phyloP scores from a whole-genome alignment of 1,140 invertebrate genomes.

The Trichonephila clavata region DNA sequence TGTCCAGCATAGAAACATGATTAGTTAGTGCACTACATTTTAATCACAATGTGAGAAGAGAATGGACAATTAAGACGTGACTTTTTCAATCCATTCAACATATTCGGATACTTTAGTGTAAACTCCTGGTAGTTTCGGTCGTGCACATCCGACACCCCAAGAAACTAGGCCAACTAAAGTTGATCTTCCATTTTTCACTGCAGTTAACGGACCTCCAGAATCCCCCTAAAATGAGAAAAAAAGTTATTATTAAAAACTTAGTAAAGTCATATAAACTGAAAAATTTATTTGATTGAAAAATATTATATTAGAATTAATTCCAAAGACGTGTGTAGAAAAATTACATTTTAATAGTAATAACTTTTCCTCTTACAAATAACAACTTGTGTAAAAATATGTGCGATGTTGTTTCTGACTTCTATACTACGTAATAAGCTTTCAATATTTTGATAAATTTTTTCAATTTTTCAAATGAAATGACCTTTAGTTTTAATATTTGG shows the following conservation, averaged over 20 bases:
- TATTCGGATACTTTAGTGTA: slow-evolving; percentile 79
- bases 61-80: slow-evolving; percentile 25
- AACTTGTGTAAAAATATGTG: no score
- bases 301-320: no score
- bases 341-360: no score
- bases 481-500: no score
- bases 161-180: slow-evolving; percentile 82
- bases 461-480: no score
- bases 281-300: no score
- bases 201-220: slow-evolving; percentile 82
- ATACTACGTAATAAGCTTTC: no score
- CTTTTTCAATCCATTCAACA: slow-evolving; percentile 77
- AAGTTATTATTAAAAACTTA: background rate
- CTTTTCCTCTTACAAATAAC: no score
- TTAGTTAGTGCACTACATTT: background rate
- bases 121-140: slow-evolving; percentile 80
- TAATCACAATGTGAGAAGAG: background rate
- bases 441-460: no score
- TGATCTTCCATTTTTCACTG: slow-evolving; percentile 80
- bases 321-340: no score
- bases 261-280: background rate
- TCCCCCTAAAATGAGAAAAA: slow-evolving; percentile 82
- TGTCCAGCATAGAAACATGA: background rate
- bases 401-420: no score
- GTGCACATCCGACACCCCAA: slow-evolving; percentile 82